Evolutionary conservation across 2,888 invertebrate species (phyloP), one percentile per base, ranked within the genome.

Genomic region (Trilocha varians): DNA sequence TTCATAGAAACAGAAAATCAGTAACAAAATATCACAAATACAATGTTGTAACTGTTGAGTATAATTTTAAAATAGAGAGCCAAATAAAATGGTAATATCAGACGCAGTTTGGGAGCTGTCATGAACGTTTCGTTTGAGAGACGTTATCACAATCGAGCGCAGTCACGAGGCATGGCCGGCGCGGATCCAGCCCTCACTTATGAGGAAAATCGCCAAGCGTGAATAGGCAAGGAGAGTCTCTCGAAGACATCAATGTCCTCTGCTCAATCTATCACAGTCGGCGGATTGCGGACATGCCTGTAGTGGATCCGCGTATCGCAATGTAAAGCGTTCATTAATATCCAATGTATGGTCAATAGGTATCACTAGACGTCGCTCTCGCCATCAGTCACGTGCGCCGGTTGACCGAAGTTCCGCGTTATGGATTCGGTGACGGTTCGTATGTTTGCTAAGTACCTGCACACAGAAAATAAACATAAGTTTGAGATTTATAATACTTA

Each of bases 341-440:
- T 57, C 52, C 56, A 55, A 50, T 38, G 13, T 48, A 48, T 49
- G 43, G 49, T 46, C 57, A 54, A 54, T 58, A 58, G 55, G 44
- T 51, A 52, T 55, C 55, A 64, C 78, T 82, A 90, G 45, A 89
- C 88, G 65, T 91, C 91, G 73, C 90, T 90, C 60, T 90, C 90
- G 39, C 85, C 89, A 69, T 91, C 91, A 8, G 90, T 90, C 62
- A 90, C 88, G 61, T 88, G 87, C 14, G 85, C 76, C 38, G 91
- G 89, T 65, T 91, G 91, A 40, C 93, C 92, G 78, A 93, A 93
- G 73, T 92, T 92, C 51, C 91, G 82, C 3, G 92, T 91, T 49
- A 93, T 93, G 60, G 90, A 91, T 64, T 92, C 91, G 66, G 91
- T 91, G 83, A 93, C 91, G 41, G 91, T 91, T 52, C 92, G 88